Conservation (phyloP, 2,113 vertebrate species). For the Speoplatyrhinus poulsoni region DNA sequence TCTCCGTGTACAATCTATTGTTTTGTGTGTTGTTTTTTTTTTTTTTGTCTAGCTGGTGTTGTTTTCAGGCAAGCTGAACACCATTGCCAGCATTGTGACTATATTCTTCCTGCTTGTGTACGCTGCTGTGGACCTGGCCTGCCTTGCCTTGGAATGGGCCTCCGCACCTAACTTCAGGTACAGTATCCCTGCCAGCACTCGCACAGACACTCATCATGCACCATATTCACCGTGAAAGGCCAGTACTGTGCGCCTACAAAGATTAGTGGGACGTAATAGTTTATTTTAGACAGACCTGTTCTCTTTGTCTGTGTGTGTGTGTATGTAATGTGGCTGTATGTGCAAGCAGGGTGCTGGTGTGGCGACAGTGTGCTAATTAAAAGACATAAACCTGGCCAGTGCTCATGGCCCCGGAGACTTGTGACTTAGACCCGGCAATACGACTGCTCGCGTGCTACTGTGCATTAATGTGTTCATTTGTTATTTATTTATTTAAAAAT, state of each 20-base stretch:
- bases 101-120: slow-evolving; percentile 92
- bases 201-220: slow-evolving; percentile 9
- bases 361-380: slow-evolving; percentile 62
- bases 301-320: not conserved
- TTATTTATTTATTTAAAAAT: too few species aligned
- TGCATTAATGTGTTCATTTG: too few species aligned
- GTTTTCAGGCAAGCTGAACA: slow-evolving; percentile 80
- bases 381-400: slow-evolving; percentile 66
- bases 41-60: slow-evolving; percentile 53
- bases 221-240: not conserved
- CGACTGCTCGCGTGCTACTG: too few species aligned
- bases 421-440: not conserved
- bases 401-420: slow-evolving; percentile 29
- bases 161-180: slow-evolving; percentile 88
- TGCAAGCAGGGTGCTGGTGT: slow-evolving; percentile 51
- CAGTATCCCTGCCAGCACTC: not conserved
- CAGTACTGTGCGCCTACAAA: not conserved
- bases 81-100: slow-evolving; percentile 88
- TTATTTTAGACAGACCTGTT: not conserved
- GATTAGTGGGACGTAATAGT: not conserved
- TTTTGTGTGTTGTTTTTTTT: not conserved
- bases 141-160: slow-evolving; percentile 89
- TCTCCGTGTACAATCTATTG: too few species aligned
- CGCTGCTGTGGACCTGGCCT: slow-evolving; percentile 87
- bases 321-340: slow-evolving; percentile 25